Base-by-base conservation (phyloP, 2,888 invertebrate genomes). In the Galerucella pusilla region DNA sequence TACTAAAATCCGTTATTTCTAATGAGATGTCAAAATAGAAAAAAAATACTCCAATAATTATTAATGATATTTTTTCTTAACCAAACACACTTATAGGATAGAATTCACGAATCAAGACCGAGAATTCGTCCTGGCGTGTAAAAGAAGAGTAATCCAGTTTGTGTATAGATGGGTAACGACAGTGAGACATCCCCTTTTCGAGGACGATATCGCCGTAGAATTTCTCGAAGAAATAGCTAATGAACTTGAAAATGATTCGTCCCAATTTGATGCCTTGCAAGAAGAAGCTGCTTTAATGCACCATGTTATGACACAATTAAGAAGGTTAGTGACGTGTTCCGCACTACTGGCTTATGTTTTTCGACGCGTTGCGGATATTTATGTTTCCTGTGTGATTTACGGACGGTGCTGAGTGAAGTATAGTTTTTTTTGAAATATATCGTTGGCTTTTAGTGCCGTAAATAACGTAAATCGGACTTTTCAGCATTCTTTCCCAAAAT, bases 211-310 rank as follows among this genome's bases (percentile, higher is more conserved):
- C 49, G 91, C 93, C 28, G 90, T 91, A 82, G 91, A 92, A 81
- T 95, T 95, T 85, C 89, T 95, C 60, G 93, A 94, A 91, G 94
- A 94, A 82, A 86, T 95, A 74, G 92, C 92, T 35, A 90, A 91
- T 52, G 92, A 92, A 83, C 90, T 94, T 66, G 91, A 93, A 82
- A 91, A 91, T 46, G 94, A 95, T 86, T 89, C 89, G 77, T 86
- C 88, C 61, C 88, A 89, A 68, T 90, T 86, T 83, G 89, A 89
- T 46, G 90, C 91, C 60, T 86, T 93, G 42, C 90, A 91, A 80
- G 92, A 93, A 84, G 93, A 93, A 85, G 90, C 93, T 0, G 90
- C 91, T 78, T 89, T 93, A 70, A 92, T 94, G 89, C 91, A 93
- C 79, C 91, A 92, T 82, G 91, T 93, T 52, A 90, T 91, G 85